Conservation (phyloP, 2,797 vertebrate species). For the Salmo trutta region DNA sequence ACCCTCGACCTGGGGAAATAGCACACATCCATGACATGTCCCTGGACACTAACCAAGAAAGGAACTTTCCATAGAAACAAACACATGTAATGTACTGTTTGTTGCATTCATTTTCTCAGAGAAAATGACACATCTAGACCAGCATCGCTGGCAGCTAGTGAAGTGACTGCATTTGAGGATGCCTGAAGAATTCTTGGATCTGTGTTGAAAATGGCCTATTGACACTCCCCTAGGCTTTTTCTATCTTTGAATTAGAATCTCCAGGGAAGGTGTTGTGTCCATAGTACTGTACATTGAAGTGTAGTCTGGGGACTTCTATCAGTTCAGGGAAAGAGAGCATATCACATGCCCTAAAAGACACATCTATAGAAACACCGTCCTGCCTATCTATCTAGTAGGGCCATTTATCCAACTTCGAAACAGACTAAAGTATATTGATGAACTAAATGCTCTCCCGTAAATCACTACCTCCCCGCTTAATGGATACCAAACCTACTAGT, state of each 20-base stretch:
- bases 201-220: not conserved
- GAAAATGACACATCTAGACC: not conserved
- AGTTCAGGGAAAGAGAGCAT: not conserved
- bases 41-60: slow-evolving; percentile 32
- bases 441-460: too few species aligned
- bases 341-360: too few species aligned
- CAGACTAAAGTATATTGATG: too few species aligned
- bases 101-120: not conserved
- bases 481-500: slow-evolving; percentile 12
- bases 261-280: not conserved
- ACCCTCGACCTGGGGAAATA: slow-evolving; percentile 48
- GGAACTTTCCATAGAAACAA: slow-evolving; percentile 54
- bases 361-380: too few species aligned
- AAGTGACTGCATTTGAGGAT: not conserved
- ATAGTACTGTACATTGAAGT: not conserved
- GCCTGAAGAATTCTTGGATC: not conserved
- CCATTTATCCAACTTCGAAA: too few species aligned
- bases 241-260: not conserved
- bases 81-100: not conserved
- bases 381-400: too few species aligned
- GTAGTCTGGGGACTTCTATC: not conserved
- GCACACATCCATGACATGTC: slow-evolving; percentile 49
- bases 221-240: not conserved
- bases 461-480: not conserved
- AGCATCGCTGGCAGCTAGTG: not conserved